Base-by-base conservation (phyloP, 2,888 invertebrate genomes). In the Tipula helvola region DNA sequence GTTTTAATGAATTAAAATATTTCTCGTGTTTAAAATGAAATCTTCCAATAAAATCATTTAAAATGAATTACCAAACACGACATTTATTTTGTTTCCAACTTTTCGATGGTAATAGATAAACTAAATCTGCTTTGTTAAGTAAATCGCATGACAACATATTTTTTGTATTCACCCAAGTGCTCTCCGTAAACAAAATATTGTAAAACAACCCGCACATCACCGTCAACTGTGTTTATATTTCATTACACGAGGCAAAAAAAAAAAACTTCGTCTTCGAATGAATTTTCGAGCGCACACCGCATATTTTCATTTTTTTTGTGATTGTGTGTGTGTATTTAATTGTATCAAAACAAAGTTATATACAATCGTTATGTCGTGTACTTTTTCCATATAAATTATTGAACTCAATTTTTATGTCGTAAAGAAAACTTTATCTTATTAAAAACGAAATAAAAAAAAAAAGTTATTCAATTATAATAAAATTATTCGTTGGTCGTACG, bases 401-500 rank as follows among this genome's bases (percentile, higher is more conserved):
- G 71, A 71, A 71, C 71, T 71, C 28, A 71, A 71, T 71, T 71
- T 71, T 71, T 71, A 71, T 71, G 71, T 71, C 71, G 28, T 28
- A 71, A 71, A 71, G 28, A 71, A 71, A 71, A 71, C 71, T 71
- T 71, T 71, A 71, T 71, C 71, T 71, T 71, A 71, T 71, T 71
- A 71, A 71, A 71, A 71, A 18, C 28, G 71, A 71, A 71, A 71
- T 71, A 71, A 71, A 71, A 71, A 52, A 52, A 39, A 39, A 52
- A 71, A 71, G 28, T 71, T 71, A 71, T 71, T 71, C 71, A 71
- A 71, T 71, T 71, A 71, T 71, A 71, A 71, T 71, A 71, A 71
- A 71, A 71, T 71, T 71, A 71, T 71, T 71, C 71, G 71, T 71
- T 71, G 71, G 71, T 71, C 71, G 71, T 71, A 71, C 71, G 71